Conservation (phyloP, 2,888 invertebrate genomes). For the Tanypteryx hageni region DNA sequence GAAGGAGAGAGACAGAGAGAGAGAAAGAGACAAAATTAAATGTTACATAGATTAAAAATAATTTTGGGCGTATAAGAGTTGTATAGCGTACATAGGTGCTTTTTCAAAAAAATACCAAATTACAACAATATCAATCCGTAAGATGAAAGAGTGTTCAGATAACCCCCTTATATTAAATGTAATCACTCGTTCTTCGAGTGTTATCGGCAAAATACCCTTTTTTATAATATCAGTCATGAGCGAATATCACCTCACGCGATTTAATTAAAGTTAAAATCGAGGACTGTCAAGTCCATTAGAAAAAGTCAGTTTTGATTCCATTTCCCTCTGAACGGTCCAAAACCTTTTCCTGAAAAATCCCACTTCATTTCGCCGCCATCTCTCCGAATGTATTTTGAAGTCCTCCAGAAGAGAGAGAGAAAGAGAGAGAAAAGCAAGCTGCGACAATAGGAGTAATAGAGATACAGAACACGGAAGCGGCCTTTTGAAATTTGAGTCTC, state of each 20-base stretch:
- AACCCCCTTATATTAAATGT: too few relatives aligned
- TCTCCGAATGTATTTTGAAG: neutral
- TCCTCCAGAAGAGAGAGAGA: too few relatives aligned
- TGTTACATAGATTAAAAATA: too few relatives aligned
- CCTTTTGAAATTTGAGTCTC: slow-evolving; percentile 8
- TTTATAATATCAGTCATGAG: neutral
- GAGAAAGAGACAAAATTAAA: too few relatives aligned
- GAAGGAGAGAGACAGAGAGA: too few relatives aligned
- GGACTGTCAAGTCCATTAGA: neutral
- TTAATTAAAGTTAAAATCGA: slow-evolving; percentile 7
- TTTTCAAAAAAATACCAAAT: too few relatives aligned
- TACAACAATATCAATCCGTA: too few relatives aligned
- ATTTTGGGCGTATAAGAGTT: too few relatives aligned
- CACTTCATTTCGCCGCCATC: neutral
- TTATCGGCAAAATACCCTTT: neutral
- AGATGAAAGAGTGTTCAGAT: too few relatives aligned
- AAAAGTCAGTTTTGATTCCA: neutral
- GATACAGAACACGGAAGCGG: neutral
- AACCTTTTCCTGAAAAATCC: neutral
- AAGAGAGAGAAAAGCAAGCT: neutral
- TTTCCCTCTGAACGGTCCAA: neutral
- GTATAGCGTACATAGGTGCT: too few relatives aligned
- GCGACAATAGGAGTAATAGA: neutral
- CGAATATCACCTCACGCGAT: neutral
- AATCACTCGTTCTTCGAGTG: too few relatives aligned